phyloP scores from a whole-genome alignment of 2,797 vertebrate genomes.

The Micromesistius poutassou region DNA sequence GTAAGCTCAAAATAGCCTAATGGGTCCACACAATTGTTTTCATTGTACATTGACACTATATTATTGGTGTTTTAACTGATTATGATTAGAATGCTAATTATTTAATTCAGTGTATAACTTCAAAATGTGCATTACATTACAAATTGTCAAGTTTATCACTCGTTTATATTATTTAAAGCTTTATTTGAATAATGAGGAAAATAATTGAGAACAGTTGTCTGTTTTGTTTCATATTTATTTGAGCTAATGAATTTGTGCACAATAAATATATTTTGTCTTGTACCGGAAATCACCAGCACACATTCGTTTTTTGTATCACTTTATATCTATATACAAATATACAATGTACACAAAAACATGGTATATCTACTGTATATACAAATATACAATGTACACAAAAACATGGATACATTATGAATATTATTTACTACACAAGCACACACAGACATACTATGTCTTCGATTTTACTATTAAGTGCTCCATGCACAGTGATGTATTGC shows the following conservation, averaged over 20 bases:
- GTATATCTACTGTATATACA: too few relatives aligned
- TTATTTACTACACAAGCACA: too few relatives aligned
- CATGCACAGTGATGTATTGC: not conserved
- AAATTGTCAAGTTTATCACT: slow-evolving; percentile 35
- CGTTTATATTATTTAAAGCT: slow-evolving; percentile 35
- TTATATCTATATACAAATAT: too few relatives aligned
- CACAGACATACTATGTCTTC: too few relatives aligned
- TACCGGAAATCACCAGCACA: slow-evolving; percentile 47
- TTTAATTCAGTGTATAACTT: slow-evolving; percentile 39
- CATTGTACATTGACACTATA: slow-evolving; percentile 50
- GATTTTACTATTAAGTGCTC: not conserved
- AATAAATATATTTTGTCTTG: slow-evolving; percentile 61
- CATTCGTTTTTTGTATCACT: slow-evolving; percentile 17
- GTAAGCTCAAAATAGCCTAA: slow-evolving; percentile 20
- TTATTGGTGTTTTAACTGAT: slow-evolving; percentile 44
- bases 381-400: too few relatives aligned
- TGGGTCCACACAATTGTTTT: slow-evolving; percentile 32
- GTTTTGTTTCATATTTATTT: slow-evolving; percentile 59
- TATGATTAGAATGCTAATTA: slow-evolving; percentile 19
- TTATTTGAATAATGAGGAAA: slow-evolving; percentile 33
- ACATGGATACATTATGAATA: too few relatives aligned
- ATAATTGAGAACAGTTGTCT: slow-evolving; percentile 29
- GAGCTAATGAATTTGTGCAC: slow-evolving; percentile 55
- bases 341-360: too few relatives aligned
- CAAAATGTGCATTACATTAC: slow-evolving; percentile 40